Conservation (phyloP, 2,888 invertebrate genomes). For the Bimastos eiseni region DNA sequence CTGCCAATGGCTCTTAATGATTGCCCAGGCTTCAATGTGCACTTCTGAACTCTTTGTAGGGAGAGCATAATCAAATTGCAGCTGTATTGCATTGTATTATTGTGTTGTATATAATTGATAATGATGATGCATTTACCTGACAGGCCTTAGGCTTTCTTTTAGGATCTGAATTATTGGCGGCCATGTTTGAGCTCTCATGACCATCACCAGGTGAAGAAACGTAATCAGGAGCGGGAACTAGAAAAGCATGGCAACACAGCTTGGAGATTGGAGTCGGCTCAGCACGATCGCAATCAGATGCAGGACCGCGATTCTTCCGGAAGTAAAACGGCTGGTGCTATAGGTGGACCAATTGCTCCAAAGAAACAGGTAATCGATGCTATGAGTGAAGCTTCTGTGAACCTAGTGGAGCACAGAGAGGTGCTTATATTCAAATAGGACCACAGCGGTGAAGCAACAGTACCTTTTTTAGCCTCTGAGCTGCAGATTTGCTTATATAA, state of each 20-base stretch:
- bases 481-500: no score
- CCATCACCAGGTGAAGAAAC: neutral
- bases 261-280: neutral
- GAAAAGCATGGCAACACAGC: neutral
- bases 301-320: constrained; percentile 3
- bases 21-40: no score
- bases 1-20: no score
- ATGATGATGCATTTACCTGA: neutral
- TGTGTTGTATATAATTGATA: no score
- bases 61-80: no score
- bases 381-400: neutral
- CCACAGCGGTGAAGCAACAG: no score
- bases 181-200: neutral
- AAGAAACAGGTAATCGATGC: neutral
- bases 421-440: no score
- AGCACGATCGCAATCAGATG: neutral
- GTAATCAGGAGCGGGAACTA: constrained; percentile 14
- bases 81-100: no score
- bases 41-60: no score
- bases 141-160: neutral
- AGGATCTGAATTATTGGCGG: constrained; percentile 20
- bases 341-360: neutral
- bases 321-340: neutral
- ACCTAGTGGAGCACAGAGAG: neutral
- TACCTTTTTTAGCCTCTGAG: neutral